Conservation (phyloP, 2,797 vertebrate species). For the Myotis pilosus region DNA sequence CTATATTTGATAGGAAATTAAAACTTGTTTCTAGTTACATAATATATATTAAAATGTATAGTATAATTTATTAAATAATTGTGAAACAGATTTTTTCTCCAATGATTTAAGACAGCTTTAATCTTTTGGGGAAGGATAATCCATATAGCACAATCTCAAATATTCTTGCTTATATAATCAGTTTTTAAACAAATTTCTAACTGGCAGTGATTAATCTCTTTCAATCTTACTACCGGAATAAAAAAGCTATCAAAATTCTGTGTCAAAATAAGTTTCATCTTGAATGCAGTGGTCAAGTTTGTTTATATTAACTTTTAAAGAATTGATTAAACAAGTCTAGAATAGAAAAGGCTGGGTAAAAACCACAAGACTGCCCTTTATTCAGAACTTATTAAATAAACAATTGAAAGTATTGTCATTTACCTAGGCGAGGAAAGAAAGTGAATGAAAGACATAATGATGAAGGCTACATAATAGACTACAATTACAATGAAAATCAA, state of each 20-base stretch:
- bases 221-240: neutral
- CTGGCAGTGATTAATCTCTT: neutral
- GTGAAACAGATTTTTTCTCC: neutral
- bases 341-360: neutral
- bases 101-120: neutral
- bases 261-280: neutral
- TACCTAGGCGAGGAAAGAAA: slow-evolving; percentile 15
- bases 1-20: neutral
- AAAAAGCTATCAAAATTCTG: neutral
- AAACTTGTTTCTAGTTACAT: neutral
- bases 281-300: neutral
- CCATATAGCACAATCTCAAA: neutral
- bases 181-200: neutral
- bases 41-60: neutral
- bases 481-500: slow-evolving; percentile 53
- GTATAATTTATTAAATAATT: neutral
- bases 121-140: slow-evolving; percentile 7
- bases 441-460: neutral
- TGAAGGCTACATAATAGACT: neutral
- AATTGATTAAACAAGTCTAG: neutral
- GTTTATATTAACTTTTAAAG: slow-evolving; percentile 21
- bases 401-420: slow-evolving; percentile 4
- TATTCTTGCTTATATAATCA: neutral
- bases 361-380: neutral
- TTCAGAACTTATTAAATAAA: neutral